Conservation (phyloP, 2,888 invertebrate species). For the Lissonota sp. region DNA sequence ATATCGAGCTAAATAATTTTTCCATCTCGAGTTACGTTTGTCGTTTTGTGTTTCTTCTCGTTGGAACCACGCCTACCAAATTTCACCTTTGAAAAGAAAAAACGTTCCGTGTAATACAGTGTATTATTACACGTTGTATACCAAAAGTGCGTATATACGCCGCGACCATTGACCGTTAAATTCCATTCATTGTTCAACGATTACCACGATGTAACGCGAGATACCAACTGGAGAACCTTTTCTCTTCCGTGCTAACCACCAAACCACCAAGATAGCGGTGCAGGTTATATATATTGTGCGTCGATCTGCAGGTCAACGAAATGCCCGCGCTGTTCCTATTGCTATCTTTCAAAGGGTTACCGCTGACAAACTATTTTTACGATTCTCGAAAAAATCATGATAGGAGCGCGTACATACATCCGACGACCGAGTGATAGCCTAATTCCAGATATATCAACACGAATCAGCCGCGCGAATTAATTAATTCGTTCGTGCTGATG, state of each 20-base stretch:
- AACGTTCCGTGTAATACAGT: background rate
- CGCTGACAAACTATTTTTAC: too few relatives aligned
- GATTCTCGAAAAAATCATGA: too few relatives aligned
- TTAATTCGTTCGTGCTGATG: too few relatives aligned
- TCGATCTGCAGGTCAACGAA: too few relatives aligned
- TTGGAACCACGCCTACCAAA: background rate
- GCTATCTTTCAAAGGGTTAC: too few relatives aligned
- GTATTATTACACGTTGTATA: background rate
- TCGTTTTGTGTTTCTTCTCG: background rate
- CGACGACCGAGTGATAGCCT: too few relatives aligned
- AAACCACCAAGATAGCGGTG: too few relatives aligned
- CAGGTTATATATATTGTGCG: too few relatives aligned
- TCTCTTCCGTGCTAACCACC: background rate
- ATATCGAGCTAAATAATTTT: background rate
- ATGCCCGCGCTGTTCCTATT: too few relatives aligned
- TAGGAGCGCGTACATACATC: too few relatives aligned
- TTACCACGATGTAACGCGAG: background rate
- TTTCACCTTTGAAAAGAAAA: background rate
- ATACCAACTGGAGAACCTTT: background rate
- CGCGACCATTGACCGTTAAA: background rate
- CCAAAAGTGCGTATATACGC: background rate
- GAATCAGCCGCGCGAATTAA: too few relatives aligned
- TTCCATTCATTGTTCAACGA: conserved; percentile 1
- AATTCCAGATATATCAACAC: too few relatives aligned
- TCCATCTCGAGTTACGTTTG: conserved; percentile 2